phyloP scores from a whole-genome alignment of 2,888 invertebrate species.

The Cotesia congregata region DNA sequence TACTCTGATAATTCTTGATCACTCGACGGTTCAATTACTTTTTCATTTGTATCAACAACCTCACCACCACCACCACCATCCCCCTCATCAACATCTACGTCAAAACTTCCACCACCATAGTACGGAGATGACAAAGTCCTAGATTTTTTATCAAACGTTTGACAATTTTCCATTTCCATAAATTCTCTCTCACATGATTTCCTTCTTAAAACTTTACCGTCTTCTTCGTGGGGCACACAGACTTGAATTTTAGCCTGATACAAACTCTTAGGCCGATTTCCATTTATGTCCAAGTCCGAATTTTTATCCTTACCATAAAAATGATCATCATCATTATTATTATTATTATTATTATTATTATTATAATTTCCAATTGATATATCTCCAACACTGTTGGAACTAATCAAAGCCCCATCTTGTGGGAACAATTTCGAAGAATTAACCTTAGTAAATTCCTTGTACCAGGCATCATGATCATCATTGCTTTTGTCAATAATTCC shows the following conservation, averaged over 20 bases:
- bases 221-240: conserved; percentile 48
- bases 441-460: conserved; percentile 44
- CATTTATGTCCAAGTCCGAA: conserved; percentile 55
- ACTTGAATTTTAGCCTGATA: conserved; percentile 52
- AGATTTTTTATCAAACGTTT: not conserved
- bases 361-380: conserved; percentile 8
- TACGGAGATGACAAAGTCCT: not conserved
- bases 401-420: not conserved
- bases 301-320: conserved; percentile 24
- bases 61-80: not conserved
- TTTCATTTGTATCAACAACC: conserved; percentile 29
- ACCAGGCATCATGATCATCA: conserved; percentile 46
- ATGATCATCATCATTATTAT: conserved; percentile 23
- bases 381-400: not conserved
- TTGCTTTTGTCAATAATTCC: conserved; percentile 76
- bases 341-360: conserved; percentile 22
- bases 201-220: not conserved
- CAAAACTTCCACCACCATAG: not conserved
- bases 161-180: conserved; percentile 10
- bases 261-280: conserved; percentile 52
- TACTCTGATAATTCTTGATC: conserved; percentile 62
- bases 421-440: conserved; percentile 1
- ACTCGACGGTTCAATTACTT: conserved; percentile 44
- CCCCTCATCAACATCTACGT: conserved; percentile 3
- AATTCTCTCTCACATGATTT: not conserved